Evolutionary conservation across 92 coral and sea anemone species (phyloP), one percentile per base, ranked within the genome.

Genomic region (Palythoa grandiflora): DNA sequence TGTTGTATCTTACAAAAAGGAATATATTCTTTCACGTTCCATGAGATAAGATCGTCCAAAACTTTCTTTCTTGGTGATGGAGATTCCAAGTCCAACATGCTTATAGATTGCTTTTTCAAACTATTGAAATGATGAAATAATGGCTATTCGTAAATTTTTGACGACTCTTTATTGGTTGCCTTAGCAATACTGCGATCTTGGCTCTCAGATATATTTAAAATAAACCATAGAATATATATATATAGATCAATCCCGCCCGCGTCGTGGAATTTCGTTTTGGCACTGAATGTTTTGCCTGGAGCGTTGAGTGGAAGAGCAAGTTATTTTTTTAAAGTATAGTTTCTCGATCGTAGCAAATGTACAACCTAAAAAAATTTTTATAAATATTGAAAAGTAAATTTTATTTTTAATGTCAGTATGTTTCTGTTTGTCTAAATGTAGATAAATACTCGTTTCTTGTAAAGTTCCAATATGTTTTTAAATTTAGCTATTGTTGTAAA

Each of bases 341-440:
- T 44, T 35, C 35, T 54, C 75, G 28, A 28, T 28, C 28, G 73
- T 60, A 68, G 75, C 75, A 81, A 66, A 47, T 81, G 75, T 66
- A 52, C 86, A 81, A 81, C 40, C 47, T 19, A 5, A 36, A 48
- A 9, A 71, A 9, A 38, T 17, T n/a, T 53, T 9, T 14, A 38
- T 79, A 79, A 38, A 79, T 79, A 61, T 40, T 79, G 48, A 73
- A 79, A 60, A 38, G 35, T 35, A 60, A 79, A 35, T 6, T n/a
- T 61, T 61, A 61, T 61, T 61, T 61, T 61, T 2, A 68, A 9
- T 12, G 39, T 3, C 2, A 70, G 15, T 1, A 36, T 6, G 17
- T 70, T 70, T 70, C 39, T 35, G 3, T 70, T 28, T 44, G 50
- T 44, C 17, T 6, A 70, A 38, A 38, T 70, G 6, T 59, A 59